Evolutionary conservation across 2,888 invertebrate genomes (phyloP).

Genomic region (Erebia ligea): DNA sequence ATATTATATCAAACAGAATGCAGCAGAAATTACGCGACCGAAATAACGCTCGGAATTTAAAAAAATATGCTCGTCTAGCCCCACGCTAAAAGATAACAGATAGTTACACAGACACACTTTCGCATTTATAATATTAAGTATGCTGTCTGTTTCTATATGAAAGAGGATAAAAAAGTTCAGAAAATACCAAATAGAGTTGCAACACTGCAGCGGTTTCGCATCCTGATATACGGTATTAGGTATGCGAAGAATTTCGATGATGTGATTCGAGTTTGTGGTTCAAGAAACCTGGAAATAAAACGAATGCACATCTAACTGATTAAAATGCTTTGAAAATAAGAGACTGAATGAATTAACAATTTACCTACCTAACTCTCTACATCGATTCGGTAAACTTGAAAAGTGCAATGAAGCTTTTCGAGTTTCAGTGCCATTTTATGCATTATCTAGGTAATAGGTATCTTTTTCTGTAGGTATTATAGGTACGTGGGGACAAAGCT

Average conservation of each 20-base stretch:
- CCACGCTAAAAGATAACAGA: too few species aligned
- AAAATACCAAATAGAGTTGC: conserved; percentile 23
- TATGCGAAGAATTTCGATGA: conserved; percentile 42
- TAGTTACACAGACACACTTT: too few species aligned
- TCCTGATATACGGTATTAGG: conserved; percentile 32
- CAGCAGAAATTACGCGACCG: too few species aligned
- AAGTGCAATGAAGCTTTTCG: too few species aligned
- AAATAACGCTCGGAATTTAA: too few species aligned
- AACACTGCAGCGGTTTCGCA: conserved; percentile 27
- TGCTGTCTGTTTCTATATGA: not conserved
- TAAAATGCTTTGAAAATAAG: conserved; percentile 5
- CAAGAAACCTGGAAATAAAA: conserved; percentile 34
- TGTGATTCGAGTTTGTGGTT: conserved; percentile 35
- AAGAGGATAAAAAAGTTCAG: not conserved
- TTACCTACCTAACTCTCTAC: not conserved
- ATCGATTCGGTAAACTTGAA: too few species aligned
- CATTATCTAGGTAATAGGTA: too few species aligned
- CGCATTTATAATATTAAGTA: not conserved
- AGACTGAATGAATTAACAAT: not conserved
- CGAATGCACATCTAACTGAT: not conserved
- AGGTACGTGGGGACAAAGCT: too few species aligned
- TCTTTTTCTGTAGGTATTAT: too few species aligned
- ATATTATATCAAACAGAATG: too few species aligned
- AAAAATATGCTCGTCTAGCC: too few species aligned
- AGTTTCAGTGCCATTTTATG: too few species aligned